Conservation (phyloP, 92 coral and sea anemone species). For the Bergia sp. region DNA sequence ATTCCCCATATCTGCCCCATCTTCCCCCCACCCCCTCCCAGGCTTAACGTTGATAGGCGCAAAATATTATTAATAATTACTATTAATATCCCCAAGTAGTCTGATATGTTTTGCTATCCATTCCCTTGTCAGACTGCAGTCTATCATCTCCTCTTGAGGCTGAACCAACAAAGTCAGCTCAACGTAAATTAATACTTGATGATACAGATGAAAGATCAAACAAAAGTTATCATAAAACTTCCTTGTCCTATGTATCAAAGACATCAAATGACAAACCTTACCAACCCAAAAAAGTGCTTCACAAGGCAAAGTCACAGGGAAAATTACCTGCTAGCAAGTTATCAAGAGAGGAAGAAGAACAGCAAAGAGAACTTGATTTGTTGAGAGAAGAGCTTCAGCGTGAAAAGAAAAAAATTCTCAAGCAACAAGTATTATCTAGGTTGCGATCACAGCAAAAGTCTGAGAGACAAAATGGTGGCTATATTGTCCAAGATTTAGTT, state of each 20-base stretch:
- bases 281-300: slow-evolving; percentile 23
- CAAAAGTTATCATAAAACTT: not conserved
- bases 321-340: not conserved
- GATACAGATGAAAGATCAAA: not conserved
- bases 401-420: slow-evolving; percentile 74
- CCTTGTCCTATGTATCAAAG: not conserved
- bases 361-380: slow-evolving; percentile 67
- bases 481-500: not conserved
- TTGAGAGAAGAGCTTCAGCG: slow-evolving; percentile 65
- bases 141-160: slow-evolving; percentile 4
- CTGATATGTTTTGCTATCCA: not conserved
- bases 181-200: slow-evolving; percentile 29
- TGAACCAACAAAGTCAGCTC: slow-evolving; percentile 37
- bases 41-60: too few relatives aligned
- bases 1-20: too few relatives aligned
- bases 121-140: slow-evolving; percentile 27
- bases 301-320: slow-evolving; percentile 29
- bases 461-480: slow-evolving; percentile 9
- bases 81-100: not conserved
- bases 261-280: not conserved
- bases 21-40: too few relatives aligned
- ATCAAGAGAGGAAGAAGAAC: slow-evolving; percentile 14
- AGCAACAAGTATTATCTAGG: slow-evolving; percentile 76
- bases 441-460: slow-evolving; percentile 56
- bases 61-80: too few relatives aligned